phyloP scores from a whole-genome alignment of 2,113 vertebrate species.

The Sylvia atricapilla region DNA sequence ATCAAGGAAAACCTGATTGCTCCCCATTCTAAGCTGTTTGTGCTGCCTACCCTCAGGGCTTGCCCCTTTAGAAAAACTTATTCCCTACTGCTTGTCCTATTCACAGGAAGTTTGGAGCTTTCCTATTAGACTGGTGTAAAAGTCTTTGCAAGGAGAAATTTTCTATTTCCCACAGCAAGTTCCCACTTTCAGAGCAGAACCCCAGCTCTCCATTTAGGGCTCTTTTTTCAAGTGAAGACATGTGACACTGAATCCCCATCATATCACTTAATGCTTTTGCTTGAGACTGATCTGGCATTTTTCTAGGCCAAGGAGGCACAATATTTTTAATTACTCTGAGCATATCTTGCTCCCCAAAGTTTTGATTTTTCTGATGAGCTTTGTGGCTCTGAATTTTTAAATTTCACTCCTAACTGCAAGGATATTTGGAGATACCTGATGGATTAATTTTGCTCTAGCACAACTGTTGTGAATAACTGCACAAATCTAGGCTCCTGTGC shows the following conservation, averaged over 20 bases:
- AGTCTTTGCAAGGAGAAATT: not conserved
- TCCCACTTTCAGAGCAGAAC: not conserved
- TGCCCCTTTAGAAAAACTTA: not conserved
- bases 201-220: not conserved
- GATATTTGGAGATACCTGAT: not conserved
- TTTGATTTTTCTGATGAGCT: not conserved
- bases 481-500: not conserved
- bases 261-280: not conserved
- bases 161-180: not conserved
- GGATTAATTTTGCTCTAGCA: not conserved
- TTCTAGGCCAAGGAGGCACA: not conserved
- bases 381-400: not conserved
- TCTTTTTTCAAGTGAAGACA: not conserved
- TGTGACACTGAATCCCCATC: not conserved
- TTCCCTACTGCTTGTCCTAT: not conserved
- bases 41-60: not conserved
- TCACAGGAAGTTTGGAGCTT: not conserved
- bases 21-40: not conserved
- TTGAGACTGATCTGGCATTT: not conserved
- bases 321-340: slow-evolving; percentile 8
- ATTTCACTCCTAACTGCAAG: not conserved
- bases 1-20: not conserved
- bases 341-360: not conserved
- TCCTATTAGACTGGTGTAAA: not conserved
- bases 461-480: not conserved